Evolutionary conservation across 2,888 invertebrate genomes (phyloP).

Genomic region (Diadegma fenestrale): DNA sequence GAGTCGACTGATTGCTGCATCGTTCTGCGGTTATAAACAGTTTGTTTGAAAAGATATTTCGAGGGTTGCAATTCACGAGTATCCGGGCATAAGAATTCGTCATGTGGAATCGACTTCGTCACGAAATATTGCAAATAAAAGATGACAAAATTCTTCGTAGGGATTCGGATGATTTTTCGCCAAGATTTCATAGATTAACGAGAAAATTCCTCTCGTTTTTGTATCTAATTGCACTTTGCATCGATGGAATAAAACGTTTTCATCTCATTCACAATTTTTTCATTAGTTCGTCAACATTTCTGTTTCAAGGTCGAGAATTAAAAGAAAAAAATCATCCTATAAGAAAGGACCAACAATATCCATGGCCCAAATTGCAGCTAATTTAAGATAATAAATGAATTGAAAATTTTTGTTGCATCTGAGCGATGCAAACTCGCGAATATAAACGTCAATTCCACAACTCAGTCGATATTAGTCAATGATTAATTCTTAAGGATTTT

Average conservation of each 20-base stretch:
- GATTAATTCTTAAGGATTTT: constrained; percentile 37
- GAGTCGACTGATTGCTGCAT: constrained; percentile 16
- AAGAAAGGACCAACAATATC: neutral
- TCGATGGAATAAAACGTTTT: neutral
- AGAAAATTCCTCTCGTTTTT: neutral
- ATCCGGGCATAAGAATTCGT: constrained; percentile 14
- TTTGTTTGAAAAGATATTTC: constrained; percentile 6
- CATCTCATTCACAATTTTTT: neutral
- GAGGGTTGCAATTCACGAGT: neutral
- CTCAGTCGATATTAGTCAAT: constrained; percentile 33
- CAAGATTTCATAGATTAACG: constrained; percentile 4
- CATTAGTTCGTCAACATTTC: neutral
- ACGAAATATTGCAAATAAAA: constrained; percentile 29
- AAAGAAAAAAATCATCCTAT: neutral
- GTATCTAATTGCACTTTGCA: neutral
- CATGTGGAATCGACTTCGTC: constrained; percentile 31
- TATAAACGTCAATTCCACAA: neutral
- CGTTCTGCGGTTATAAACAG: neutral
- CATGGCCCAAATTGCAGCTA: neutral
- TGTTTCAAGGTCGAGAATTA: neutral
- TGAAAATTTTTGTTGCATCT: neutral
- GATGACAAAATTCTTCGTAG: neutral
- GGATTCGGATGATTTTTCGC: neutral
- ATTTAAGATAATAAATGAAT: neutral
- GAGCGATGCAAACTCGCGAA: neutral